Percentiles rank a stretch among this genome's conserved stretches.
These are phyloP conservation scores for Aromia moschata DNA, from an alignment of 2,888 invertebrate species.

Conservation along the genomic window DNA sequence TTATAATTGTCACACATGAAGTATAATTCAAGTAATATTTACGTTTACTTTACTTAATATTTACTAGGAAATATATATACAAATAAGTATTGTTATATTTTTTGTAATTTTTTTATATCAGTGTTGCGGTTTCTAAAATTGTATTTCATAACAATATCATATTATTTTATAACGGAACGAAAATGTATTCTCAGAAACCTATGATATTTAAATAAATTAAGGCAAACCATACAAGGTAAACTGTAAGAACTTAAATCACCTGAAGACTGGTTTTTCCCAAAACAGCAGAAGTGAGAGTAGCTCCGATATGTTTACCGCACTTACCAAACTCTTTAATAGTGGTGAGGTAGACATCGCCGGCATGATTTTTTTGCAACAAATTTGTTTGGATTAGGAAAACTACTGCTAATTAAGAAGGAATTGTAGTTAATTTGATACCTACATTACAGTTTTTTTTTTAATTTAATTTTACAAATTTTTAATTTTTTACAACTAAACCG, in stretches of 20 bases:
- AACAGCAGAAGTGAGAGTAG: not conserved
- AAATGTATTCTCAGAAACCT: not conserved
- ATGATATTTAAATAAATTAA: not conserved
- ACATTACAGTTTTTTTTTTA: too few species aligned
- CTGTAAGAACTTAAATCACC: not conserved
- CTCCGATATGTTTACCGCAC: not conserved
- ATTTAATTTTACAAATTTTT: too few species aligned
- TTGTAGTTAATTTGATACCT: too few species aligned
- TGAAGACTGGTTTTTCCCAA: slow-evolving; percentile 1
- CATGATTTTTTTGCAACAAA: too few species aligned
- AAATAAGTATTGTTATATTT: too few species aligned
- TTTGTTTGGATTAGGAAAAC: too few species aligned
- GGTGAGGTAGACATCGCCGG: not conserved
- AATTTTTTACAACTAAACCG: too few species aligned
- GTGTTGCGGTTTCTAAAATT: not conserved
- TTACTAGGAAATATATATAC: not conserved
- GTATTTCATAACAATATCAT: too few species aligned
- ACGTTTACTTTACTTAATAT: not conserved
- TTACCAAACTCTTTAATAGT: not conserved
- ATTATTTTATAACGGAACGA: not conserved
- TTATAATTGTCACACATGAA: too few species aligned
- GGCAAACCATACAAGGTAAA: not conserved
- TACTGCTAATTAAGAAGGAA: too few species aligned
- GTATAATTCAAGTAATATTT: too few species aligned
- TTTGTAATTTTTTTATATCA: too few species aligned